Percentiles rank a stretch among this genome's conserved stretches.
These are phyloP conservation scores for Rousettus leschenaultii DNA, from an alignment of 2,113 vertebrate genomes.

Conservation along the genomic window DNA sequence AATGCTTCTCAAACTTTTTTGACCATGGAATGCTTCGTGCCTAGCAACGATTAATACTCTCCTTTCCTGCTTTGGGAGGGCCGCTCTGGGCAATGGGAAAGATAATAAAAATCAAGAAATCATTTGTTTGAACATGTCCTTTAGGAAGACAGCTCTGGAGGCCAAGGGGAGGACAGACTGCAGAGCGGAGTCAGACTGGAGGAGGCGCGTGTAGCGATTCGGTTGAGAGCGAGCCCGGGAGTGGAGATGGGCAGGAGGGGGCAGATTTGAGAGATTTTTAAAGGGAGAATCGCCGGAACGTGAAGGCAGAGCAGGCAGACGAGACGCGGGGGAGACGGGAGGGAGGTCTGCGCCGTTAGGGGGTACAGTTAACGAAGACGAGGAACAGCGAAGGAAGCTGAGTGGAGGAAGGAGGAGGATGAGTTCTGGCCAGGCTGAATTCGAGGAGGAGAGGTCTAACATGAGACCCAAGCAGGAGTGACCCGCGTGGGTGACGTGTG, in stretches of 20 bases:
- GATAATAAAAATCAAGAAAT: background rate
- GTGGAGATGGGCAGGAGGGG: background rate
- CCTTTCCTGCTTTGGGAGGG: background rate
- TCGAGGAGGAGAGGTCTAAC: background rate
- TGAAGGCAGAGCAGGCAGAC: background rate
- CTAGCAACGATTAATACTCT: background rate
- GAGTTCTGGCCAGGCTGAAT: background rate
- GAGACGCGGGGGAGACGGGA: rapidly evolving
- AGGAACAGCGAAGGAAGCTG: rapidly evolving
- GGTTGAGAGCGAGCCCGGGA: background rate
- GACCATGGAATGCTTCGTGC: background rate
- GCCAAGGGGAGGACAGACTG: background rate
- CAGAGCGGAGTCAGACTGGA: background rate
- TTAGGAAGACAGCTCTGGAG: background rate
- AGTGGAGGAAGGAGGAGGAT: rapidly evolving
- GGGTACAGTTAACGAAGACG: background rate
- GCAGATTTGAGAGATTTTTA: rapidly evolving
- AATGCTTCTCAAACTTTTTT: background rate
- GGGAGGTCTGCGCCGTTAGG: rapidly evolving
- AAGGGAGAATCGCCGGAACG: background rate
- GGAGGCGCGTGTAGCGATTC: rapidly evolving
- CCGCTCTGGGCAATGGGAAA: background rate
- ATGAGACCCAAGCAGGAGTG: background rate
- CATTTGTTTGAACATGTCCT: rapidly evolving
- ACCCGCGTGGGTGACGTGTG: background rate